Evolutionary conservation across 2,797 vertebrate species (phyloP).

Genomic region (Gambusia yucatana): DNA sequence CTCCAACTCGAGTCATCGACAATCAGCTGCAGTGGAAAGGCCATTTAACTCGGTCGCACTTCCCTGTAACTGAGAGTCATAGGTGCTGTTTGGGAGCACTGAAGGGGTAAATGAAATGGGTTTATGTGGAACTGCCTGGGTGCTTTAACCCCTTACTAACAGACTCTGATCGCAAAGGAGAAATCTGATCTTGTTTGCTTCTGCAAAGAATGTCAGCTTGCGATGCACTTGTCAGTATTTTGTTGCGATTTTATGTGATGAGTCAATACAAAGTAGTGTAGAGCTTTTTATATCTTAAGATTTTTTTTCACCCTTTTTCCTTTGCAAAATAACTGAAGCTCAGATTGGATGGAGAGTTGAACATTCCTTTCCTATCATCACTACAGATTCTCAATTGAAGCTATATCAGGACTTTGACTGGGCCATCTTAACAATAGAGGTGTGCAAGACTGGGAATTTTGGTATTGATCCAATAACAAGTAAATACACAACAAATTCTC

Average conservation of each 20-base stretch:
- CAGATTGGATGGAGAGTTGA: not conserved
- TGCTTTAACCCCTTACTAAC: not conserved
- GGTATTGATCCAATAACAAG: no score
- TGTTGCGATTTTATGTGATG: not conserved
- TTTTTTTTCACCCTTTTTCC: not conserved
- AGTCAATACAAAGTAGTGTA: not conserved
- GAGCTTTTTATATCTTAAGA: not conserved
- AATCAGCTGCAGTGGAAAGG: constrained; percentile 12
- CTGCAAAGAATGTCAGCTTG: not conserved
- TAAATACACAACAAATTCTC: no score
- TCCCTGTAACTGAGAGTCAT: constrained; percentile 19
- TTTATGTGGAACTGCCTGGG: not conserved
- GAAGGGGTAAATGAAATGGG: not conserved
- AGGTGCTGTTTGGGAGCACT: constrained; percentile 19
- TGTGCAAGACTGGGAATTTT: no score
- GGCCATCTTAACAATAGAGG: not conserved
- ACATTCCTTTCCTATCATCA: not conserved
- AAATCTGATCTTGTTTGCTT: not conserved
- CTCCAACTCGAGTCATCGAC: constrained; percentile 13
- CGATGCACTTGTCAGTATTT: not conserved
- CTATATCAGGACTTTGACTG: not conserved
- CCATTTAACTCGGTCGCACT: constrained; percentile 8
- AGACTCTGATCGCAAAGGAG: not conserved
- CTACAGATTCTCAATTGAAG: not conserved
- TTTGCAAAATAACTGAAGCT: not conserved